A percentile compares a stretch with the other conserved stretches of the same genome.
These are phyloP conservation scores for Acridotheres tristis DNA, from an alignment of 2,797 vertebrate species.

Conservation along the genomic window DNA sequence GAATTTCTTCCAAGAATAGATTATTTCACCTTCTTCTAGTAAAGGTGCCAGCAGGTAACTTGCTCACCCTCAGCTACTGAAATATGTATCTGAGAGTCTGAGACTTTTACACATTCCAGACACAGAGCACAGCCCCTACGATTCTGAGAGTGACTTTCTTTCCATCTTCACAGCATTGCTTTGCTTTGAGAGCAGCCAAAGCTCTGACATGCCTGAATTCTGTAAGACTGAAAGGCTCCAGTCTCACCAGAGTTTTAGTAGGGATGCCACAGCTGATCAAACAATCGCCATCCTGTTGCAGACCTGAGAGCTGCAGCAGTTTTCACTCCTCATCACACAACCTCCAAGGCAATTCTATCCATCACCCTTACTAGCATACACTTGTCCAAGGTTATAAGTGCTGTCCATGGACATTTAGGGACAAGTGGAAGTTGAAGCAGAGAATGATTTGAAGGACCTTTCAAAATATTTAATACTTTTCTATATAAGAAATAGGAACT, in stretches of 20 bases:
- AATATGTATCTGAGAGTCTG: not conserved
- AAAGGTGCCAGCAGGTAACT: not conserved
- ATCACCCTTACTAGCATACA: not conserved
- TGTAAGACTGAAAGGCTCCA: constrained; percentile 14
- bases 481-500: not conserved
- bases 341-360: constrained; percentile 49
- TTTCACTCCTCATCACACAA: constrained; percentile 49
- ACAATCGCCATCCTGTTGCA: constrained; percentile 38
- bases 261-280: constrained; percentile 55
- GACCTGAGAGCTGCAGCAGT: constrained; percentile 3
- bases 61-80: not conserved
- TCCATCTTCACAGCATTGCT: not conserved
- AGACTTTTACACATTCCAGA: not conserved
- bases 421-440: not conserved
- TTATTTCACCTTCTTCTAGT: not conserved
- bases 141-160: not conserved
- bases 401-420: not conserved
- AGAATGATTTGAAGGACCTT: not conserved
- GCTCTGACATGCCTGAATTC: not conserved
- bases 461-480: not conserved
- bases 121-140: not conserved
- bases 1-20: not conserved
- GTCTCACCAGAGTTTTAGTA: constrained; percentile 30
- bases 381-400: not conserved
- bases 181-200: not conserved